These are phyloP conservation scores for Diadegma fenestrale DNA, from an alignment of 2,888 invertebrate genomes.

Conservation along the genomic window DNA sequence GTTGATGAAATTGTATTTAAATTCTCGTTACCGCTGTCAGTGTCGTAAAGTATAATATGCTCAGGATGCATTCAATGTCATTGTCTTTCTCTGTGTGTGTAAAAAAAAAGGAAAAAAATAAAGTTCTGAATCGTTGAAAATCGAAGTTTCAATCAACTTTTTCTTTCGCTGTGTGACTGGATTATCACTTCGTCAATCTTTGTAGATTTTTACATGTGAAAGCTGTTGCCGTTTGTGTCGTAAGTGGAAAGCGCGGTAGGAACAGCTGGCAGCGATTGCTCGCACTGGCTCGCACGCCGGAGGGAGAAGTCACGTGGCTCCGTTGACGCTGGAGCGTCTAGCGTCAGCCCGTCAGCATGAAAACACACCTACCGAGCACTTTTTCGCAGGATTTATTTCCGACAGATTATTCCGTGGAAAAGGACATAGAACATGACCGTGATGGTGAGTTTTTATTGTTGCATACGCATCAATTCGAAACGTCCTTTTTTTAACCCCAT, in stretches of 20 bases:
- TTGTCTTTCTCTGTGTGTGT: conserved; percentile 63
- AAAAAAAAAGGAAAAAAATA: conserved; percentile 53
- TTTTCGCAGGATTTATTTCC: background rate
- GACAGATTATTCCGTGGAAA: conserved; percentile 10
- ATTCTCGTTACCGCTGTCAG: conserved; percentile 51
- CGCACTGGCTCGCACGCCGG: too few species aligned
- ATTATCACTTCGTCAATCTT: background rate
- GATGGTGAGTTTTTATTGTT: conserved; percentile 76
- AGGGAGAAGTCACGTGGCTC: too few species aligned
- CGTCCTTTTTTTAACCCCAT: too few species aligned
- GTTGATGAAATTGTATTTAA: conserved; percentile 2
- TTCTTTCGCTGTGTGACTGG: background rate
- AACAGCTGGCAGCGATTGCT: too few species aligned
- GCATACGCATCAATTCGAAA: too few species aligned
- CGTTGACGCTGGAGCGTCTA: too few species aligned
- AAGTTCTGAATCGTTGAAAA: conserved; percentile 56
- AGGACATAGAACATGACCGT: conserved; percentile 73
- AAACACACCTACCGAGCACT: too few species aligned
- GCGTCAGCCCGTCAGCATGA: too few species aligned
- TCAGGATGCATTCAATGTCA: conserved; percentile 64
- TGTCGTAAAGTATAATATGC: conserved; percentile 56
- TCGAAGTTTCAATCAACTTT: background rate
- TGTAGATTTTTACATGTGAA: background rate
- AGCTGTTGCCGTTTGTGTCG: too few species aligned
- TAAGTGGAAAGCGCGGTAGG: too few species aligned